A percentile compares a stretch with the other conserved stretches of the same genome.
These are phyloP conservation scores for Tachysurus vachellii DNA, from an alignment of 2,113 vertebrate genomes.

Conservation along the genomic window DNA sequence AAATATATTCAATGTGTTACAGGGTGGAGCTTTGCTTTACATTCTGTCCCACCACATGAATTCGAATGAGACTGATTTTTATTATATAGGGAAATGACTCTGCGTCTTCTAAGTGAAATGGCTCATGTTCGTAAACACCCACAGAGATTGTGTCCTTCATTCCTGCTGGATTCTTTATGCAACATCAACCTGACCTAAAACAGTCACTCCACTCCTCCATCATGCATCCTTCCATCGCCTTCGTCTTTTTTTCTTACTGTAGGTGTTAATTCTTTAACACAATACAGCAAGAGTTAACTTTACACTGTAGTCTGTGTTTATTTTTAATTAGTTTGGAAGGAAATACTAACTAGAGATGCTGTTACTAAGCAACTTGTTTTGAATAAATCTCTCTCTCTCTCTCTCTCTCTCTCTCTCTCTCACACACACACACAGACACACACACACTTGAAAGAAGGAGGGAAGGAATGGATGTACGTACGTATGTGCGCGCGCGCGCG, in stretches of 20 bases:
- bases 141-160: no score
- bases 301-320: neutral
- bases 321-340: neutral
- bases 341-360: neutral
- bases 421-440: neutral
- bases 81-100: neutral
- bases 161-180: neutral
- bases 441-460: neutral
- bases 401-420: neutral
- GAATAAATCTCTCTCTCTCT: neutral
- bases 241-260: neutral
- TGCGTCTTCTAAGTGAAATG: neutral
- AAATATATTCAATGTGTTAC: no score
- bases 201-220: neutral
- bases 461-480: neutral
- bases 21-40: neutral
- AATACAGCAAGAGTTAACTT: neutral
- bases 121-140: neutral
- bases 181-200: conserved; percentile 9
- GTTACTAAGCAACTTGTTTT: conserved; percentile 29
- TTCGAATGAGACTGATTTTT: neutral
- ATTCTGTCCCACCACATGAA: neutral
- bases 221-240: neutral
- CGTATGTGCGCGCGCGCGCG: neutral
- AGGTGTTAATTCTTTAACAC: neutral